Conservation (phyloP, 1,140 invertebrate species). For the Apis cerana region DNA sequence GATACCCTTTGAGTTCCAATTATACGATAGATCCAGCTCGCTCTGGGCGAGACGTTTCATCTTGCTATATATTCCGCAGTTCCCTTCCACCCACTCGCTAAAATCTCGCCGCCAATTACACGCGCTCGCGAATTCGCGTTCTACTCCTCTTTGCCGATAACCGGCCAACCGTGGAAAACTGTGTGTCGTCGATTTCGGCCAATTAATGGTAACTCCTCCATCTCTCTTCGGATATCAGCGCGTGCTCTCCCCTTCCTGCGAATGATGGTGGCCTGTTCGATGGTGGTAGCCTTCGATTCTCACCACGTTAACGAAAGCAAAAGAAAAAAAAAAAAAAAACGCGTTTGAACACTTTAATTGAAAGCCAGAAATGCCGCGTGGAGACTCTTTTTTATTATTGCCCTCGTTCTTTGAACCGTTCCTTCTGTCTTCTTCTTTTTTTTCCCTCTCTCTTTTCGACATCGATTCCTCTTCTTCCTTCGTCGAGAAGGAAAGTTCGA, state of each 20-base stretch:
- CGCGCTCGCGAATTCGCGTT: slow-evolving; percentile 20
- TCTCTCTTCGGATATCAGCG: background rate
- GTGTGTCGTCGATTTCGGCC: slow-evolving; percentile 37
- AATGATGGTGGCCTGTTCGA: background rate
- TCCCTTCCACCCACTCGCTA: background rate
- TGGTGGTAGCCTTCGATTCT: slow-evolving; percentile 44
- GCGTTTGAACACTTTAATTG: slow-evolving; percentile 58
- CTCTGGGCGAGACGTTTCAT: slow-evolving; percentile 5
- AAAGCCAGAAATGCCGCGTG: slow-evolving; percentile 42
- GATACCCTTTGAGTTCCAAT: slow-evolving; percentile 29
- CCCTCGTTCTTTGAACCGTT: slow-evolving; percentile 28
- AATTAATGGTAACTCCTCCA: slow-evolving; percentile 28
- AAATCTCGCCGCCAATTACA: slow-evolving; percentile 34
- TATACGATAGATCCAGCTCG: background rate
- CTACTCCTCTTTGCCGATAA: background rate
- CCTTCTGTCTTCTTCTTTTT: slow-evolving; percentile 8
- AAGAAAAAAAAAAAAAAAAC: background rate
- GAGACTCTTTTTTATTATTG: background rate
- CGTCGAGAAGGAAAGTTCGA: slow-evolving; percentile 37
- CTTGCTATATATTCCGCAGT: background rate
- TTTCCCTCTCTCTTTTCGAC: background rate
- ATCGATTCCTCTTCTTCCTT: slow-evolving; percentile 41
- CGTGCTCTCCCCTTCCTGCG: slow-evolving; percentile 14
- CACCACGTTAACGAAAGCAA: slow-evolving; percentile 48
- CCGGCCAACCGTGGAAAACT: slow-evolving; percentile 14